phyloP scores from a whole-genome alignment of 2,888 invertebrate genomes.

The Gibbula magus region DNA sequence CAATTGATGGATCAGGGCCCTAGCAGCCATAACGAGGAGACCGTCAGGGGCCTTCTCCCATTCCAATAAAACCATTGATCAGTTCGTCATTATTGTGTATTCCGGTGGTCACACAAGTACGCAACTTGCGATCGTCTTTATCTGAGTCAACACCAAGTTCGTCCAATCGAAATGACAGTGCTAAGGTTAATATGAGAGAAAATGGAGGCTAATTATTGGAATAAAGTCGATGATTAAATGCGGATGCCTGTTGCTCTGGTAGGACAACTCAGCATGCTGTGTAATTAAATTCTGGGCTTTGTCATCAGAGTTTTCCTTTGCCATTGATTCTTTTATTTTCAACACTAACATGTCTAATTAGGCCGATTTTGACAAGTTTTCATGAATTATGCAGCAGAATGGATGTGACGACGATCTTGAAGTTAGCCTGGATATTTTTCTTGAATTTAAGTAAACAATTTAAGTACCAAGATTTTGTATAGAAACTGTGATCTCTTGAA shows the following conservation, averaged over 20 bases:
- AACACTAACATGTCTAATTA: too few species aligned
- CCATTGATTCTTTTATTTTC: too few species aligned
- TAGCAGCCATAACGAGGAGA: background rate
- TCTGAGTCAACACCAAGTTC: background rate
- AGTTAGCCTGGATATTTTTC: too few species aligned
- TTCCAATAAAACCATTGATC: background rate
- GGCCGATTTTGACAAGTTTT: too few species aligned
- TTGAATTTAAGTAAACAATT: too few species aligned
- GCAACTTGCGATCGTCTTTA: background rate
- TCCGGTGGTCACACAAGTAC: background rate
- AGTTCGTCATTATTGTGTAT: background rate
- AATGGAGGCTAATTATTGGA: background rate
- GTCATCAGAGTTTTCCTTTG: too few species aligned
- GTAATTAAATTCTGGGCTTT: background rate
- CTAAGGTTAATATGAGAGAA: background rate
- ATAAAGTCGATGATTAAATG: background rate
- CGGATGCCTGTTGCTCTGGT: too few species aligned
- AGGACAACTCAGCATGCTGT: background rate
- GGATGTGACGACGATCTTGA: too few species aligned
- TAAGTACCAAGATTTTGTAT: too few species aligned
- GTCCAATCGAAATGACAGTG: background rate
- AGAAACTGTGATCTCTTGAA: too few species aligned
- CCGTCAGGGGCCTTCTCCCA: background rate
- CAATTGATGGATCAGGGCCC: background rate
- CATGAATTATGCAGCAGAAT: too few species aligned